Base-by-base conservation (phyloP, 2,888 invertebrate species). In the Drosophila rubida region DNA sequence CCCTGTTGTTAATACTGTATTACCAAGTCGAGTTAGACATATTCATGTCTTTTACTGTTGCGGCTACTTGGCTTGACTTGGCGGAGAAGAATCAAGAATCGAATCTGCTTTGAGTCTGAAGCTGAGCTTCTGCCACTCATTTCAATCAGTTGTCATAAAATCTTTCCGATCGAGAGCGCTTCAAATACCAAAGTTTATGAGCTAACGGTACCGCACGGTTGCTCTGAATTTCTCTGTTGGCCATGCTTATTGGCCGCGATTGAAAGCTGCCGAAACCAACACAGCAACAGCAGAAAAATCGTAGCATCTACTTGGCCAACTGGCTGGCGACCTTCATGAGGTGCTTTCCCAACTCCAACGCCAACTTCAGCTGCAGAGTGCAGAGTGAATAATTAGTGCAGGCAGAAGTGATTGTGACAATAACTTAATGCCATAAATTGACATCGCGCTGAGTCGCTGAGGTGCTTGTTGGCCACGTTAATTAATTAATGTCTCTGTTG, bases 181-280 rank as follows among this genome's bases (percentile, higher is more conserved):
- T 42, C 3, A 48, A 57, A 78, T 57, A 13, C 54, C 54, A 16
- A 61, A 54, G 44, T 76, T 68, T 63, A 68, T 72, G 45, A 53
- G 14, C 57, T 75, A 75, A 68, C 77, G 78, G 77, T 69, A 51
- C 23, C 11, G 7, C 13, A 13, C 7, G 35, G 23, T 23, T 16
- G 7, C 19, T 50, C 37, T 25, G 19, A 39, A 62, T 77, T 64
- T 63, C 59, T 62, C 66, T 54, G 55, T 11, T 27, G 22, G 51
- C 41, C 42, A 16, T 46, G 51, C 9, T 57, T 48, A 69, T 64
- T 74, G 78, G 49, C 71, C 75, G 19, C 67, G 48, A 61, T 78
- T 27, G 14, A 35, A 39, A 19, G 45, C n/a, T 39, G 16, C 44
- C 41, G 19, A 45, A 37, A 49, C 49, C 44, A 54, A 39, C 11